Conservation (phyloP, 2,888 invertebrate genomes). For the Mythimna vitellina region DNA sequence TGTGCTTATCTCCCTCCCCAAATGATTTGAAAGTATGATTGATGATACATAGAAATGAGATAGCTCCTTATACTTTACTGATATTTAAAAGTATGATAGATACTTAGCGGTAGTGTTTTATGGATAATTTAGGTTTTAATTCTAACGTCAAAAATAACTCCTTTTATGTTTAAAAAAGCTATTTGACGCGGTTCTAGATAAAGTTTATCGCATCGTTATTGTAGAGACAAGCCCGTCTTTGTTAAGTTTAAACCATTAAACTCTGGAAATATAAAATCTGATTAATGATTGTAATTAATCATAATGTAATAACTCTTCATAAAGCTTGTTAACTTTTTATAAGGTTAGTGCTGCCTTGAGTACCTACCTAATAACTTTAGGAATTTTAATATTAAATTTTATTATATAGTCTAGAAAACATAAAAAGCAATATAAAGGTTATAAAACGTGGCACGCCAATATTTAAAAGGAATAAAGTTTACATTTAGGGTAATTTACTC, state of each 20-base stretch:
- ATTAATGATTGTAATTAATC: constrained; percentile 47
- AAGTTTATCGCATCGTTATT: constrained; percentile 34
- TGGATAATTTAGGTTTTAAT: constrained; percentile 55
- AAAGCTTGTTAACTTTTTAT: constrained; percentile 18
- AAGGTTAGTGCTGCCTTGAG: constrained; percentile 2
- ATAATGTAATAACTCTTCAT: constrained; percentile 38
- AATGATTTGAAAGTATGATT: constrained; percentile 82
- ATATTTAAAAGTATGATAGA: constrained; percentile 74
- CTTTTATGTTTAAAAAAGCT: constrained; percentile 36
- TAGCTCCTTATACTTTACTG: constrained; percentile 71
- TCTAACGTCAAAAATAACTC: constrained; percentile 33
- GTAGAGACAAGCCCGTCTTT: constrained; percentile 18
- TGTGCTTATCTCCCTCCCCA: constrained; percentile 72
- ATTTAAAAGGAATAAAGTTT: background rate
- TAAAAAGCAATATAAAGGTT: background rate
- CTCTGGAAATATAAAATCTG: constrained; percentile 26
- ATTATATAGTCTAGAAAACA: background rate
- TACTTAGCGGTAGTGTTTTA: constrained; percentile 61
- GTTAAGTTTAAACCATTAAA: constrained; percentile 21
- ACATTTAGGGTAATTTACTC: too few species aligned
- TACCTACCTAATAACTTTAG: constrained; percentile 9
- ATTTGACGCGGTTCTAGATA: constrained; percentile 36
- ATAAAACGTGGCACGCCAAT: background rate
- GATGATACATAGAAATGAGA: constrained; percentile 77
- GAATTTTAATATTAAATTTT: background rate